These are phyloP conservation scores for Ectobius pallidus DNA, from an alignment of 2,888 invertebrate genomes.

Conservation along the genomic window DNA sequence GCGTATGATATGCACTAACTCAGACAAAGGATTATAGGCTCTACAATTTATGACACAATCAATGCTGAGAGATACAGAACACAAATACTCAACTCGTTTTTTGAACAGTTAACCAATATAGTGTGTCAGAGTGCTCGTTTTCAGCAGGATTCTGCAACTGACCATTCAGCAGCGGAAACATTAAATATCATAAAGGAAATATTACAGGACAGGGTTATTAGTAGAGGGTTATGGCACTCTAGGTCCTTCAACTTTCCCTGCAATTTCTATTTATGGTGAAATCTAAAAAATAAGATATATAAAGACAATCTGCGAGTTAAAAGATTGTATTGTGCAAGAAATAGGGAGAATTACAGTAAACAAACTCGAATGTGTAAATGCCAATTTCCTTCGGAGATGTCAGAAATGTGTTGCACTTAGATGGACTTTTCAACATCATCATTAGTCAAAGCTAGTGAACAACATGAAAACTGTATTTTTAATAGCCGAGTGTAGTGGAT, in stretches of 20 bases:
- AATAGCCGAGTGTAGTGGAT: no score
- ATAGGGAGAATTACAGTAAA: neutral
- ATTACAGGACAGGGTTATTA: neutral
- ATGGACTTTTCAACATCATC: neutral
- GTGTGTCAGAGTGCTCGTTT: neutral
- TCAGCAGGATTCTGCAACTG: neutral
- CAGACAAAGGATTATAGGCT: neutral
- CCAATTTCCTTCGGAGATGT: no score
- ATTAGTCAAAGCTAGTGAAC: neutral
- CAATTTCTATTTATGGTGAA: neutral
- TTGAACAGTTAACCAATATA: neutral
- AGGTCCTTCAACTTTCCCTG: neutral
- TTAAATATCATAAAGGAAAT: neutral
- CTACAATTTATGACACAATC: neutral
- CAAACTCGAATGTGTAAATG: no score
- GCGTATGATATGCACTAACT: neutral
- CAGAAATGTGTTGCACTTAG: no score
- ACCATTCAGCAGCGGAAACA: neutral
- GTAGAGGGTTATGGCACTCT: neutral
- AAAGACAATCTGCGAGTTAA: neutral
- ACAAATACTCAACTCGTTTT: no score
- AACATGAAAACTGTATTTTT: no score
- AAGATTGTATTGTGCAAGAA: neutral
- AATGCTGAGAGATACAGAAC: neutral
- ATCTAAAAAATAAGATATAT: no score